These are phyloP conservation scores for Autographa gamma DNA, from an alignment of 2,888 invertebrate species.

Conservation along the genomic window DNA sequence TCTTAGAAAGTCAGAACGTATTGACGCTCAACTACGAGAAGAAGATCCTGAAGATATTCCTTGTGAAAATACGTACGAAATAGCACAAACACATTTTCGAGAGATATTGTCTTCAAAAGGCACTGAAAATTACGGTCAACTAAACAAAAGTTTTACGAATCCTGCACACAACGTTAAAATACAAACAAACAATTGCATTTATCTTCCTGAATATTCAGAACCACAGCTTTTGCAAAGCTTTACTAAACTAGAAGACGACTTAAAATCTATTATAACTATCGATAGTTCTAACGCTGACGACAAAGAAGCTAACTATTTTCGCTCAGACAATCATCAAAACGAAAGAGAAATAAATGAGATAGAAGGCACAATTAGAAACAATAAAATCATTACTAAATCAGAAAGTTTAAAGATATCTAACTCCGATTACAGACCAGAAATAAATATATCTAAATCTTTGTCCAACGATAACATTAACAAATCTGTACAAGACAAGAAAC, in stretches of 20 bases:
- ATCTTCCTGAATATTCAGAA: slow-evolving; percentile 75
- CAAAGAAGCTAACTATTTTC: slow-evolving; percentile 74
- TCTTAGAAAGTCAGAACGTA: slow-evolving; percentile 91
- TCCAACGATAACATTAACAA: slow-evolving; percentile 81
- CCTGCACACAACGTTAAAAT: slow-evolving; percentile 63
- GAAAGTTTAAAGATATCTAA: slow-evolving; percentile 79
- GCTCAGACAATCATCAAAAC: slow-evolving; percentile 83
- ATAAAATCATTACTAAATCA: slow-evolving; percentile 83
- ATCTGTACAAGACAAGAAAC: slow-evolving; percentile 70
- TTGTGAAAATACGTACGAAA: slow-evolving; percentile 83
- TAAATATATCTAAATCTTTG: slow-evolving; percentile 76
- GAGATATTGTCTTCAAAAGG: slow-evolving; percentile 78
- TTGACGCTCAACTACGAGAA: slow-evolving; percentile 91
- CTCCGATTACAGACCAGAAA: slow-evolving; percentile 71
- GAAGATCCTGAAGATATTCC: slow-evolving; percentile 83
- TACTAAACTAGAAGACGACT: slow-evolving; percentile 83
- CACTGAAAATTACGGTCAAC: slow-evolving; percentile 80
- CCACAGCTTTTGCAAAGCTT: slow-evolving; percentile 78
- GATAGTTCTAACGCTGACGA: slow-evolving; percentile 84
- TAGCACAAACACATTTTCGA: slow-evolving; percentile 81
- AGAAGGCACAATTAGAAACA: slow-evolving; percentile 85
- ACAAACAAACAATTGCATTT: slow-evolving; percentile 67
- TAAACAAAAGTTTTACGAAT: slow-evolving; percentile 75
- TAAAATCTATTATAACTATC: slow-evolving; percentile 84
- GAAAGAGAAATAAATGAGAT: slow-evolving; percentile 87